These are phyloP conservation scores for Euplexia lucipara DNA, from an alignment of 2,888 invertebrate genomes.

Conservation along the genomic window DNA sequence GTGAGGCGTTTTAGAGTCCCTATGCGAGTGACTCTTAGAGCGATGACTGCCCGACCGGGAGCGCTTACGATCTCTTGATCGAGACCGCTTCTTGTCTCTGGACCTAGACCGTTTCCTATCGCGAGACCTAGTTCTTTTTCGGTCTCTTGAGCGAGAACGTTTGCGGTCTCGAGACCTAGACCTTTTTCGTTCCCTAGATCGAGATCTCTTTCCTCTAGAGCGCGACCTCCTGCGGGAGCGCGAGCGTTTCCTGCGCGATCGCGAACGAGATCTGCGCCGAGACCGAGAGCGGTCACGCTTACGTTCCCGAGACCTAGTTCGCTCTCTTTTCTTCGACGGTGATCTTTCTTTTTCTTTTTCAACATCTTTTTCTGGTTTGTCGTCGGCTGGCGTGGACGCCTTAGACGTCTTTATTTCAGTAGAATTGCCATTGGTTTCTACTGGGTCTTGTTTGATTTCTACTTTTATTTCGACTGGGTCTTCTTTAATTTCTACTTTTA, in stretches of 20 bases:
- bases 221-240: slow-evolving; percentile 84
- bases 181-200: slow-evolving; percentile 90
- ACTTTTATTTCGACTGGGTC: slow-evolving; percentile 74
- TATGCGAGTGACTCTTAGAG: slow-evolving; percentile 85
- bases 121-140: slow-evolving; percentile 85
- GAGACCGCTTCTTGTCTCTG: slow-evolving; percentile 83
- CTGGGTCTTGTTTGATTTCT: slow-evolving; percentile 76
- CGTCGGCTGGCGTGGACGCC: slow-evolving; percentile 78
- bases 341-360: slow-evolving; percentile 77
- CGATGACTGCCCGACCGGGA: slow-evolving; percentile 83
- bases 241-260: slow-evolving; percentile 87
- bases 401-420: slow-evolving; percentile 79
- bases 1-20: slow-evolving; percentile 85
- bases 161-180: slow-evolving; percentile 91
- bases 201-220: slow-evolving; percentile 84
- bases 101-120: slow-evolving; percentile 89
- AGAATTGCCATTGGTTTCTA: slow-evolving; percentile 79
- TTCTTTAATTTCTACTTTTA: slow-evolving; percentile 78
- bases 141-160: slow-evolving; percentile 89
- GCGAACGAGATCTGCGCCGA: slow-evolving; percentile 91
- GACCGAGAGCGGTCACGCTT: slow-evolving; percentile 91
- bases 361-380: slow-evolving; percentile 69
- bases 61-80: slow-evolving; percentile 86
- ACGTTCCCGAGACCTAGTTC: slow-evolving; percentile 85
- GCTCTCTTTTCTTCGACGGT: slow-evolving; percentile 85